phyloP scores from a whole-genome alignment of 2,888 invertebrate species.

The Thumatha senex region DNA sequence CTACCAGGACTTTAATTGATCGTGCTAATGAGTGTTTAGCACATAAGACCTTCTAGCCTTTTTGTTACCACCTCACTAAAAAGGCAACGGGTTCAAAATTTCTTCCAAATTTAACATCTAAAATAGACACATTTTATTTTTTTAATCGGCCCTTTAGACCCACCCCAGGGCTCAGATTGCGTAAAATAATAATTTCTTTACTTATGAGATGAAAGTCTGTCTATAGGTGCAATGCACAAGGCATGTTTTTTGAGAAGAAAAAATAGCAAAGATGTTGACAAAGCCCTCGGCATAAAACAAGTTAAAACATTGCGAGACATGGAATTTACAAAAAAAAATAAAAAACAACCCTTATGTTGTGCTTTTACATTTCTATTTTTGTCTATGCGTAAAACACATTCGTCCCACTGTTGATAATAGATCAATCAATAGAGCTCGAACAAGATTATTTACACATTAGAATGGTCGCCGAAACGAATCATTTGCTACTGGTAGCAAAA shows the following conservation, averaged over 20 bases:
- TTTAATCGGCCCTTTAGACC: too few species aligned
- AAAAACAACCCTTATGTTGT: conserved; percentile 29
- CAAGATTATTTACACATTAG: conserved; percentile 73
- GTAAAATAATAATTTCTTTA: too few species aligned
- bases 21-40: too few species aligned
- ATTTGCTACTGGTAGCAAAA: conserved; percentile 75
- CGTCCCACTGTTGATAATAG: conserved; percentile 43
- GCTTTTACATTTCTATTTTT: conserved; percentile 22
- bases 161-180: too few species aligned
- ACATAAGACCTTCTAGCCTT: too few species aligned
- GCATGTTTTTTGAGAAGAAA: not conserved
- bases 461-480: conserved; percentile 76
- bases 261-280: not conserved
- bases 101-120: too few species aligned
- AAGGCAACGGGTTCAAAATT: too few species aligned
- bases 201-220: not conserved
- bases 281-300: not conserved
- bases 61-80: too few species aligned
- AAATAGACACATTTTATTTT: too few species aligned
- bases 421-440: conserved; percentile 41
- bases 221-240: not conserved
- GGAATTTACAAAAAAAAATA: too few species aligned
- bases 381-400: conserved; percentile 44
- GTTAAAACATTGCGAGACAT: too few species aligned
- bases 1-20: too few species aligned